phyloP scores from a whole-genome alignment of 2,797 vertebrate genomes.

The Argyrosomus regius region DNA sequence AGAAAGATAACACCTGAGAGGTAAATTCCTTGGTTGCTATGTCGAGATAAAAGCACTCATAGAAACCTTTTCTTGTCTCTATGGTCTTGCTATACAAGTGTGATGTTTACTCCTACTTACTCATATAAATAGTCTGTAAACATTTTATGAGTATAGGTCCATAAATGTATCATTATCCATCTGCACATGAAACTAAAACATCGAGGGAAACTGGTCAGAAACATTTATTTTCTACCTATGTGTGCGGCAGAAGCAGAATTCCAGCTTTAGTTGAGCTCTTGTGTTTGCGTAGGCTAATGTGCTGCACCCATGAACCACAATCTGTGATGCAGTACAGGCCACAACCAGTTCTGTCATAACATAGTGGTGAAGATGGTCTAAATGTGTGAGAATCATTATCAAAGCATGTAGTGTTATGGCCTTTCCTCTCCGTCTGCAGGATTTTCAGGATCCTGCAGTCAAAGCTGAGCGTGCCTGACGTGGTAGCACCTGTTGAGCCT shows the following conservation, averaged over 20 bases:
- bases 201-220: not conserved
- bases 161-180: not conserved
- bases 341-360: not conserved
- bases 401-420: not conserved
- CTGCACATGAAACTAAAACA: not conserved
- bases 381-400: not conserved
- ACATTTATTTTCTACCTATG: not conserved
- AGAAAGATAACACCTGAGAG: not conserved
- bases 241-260: not conserved
- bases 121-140: not conserved
- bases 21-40: not conserved
- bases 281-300: not conserved
- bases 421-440: not conserved
- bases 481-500: not conserved
- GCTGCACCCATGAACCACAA: too few species aligned
- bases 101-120: not conserved
- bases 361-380: not conserved
- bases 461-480: constrained; percentile 2
- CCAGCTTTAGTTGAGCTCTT: not conserved
- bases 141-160: not conserved
- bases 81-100: not conserved
- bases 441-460: not conserved
- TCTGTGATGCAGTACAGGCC: not conserved
- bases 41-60: not conserved
- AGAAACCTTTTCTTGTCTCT: not conserved